Percentiles rank a stretch among this genome's conserved stretches.
phyloP scores from a whole-genome alignment of 1,140 invertebrate genomes.

The Drosophila mayri region DNA sequence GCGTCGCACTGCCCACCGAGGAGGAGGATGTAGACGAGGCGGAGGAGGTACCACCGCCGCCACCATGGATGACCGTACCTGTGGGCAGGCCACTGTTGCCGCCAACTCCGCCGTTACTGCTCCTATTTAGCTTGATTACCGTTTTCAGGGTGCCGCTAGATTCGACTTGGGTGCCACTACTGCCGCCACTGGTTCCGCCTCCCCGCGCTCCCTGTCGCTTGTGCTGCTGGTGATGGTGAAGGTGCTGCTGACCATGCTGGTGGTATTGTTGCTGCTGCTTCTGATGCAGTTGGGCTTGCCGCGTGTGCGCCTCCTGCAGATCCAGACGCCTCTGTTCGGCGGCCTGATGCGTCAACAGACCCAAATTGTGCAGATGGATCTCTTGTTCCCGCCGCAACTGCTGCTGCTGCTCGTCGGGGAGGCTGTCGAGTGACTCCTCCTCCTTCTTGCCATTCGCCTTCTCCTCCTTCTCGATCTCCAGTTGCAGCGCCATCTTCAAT shows the following conservation, averaged over 20 bases:
- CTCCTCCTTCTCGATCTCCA: conserved; percentile 27
- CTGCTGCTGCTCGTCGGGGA: conserved; percentile 44
- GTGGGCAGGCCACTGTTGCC: conserved; percentile 54
- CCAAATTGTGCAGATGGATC: conserved; percentile 88
- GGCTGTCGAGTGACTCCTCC: conserved; percentile 7
- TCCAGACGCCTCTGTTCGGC: conserved; percentile 85
- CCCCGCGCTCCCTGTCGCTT: conserved; percentile 78
- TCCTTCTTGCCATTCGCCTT: conserved; percentile 41
- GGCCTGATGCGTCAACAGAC: conserved; percentile 88
- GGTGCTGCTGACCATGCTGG: conserved; percentile 66
- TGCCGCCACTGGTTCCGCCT: conserved; percentile 70
- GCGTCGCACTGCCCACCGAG: conserved; percentile 80
- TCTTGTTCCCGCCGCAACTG: conserved; percentile 87
- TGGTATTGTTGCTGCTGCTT: conserved; percentile 72
- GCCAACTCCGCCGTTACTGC: conserved; percentile 67
- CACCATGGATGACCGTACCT: conserved; percentile 65
- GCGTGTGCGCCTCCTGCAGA: conserved; percentile 84
- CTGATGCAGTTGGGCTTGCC: conserved; percentile 56
- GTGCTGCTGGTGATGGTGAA: conserved; percentile 81
- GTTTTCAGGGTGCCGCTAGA: conserved; percentile 92
- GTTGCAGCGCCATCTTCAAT: conserved; percentile 3
- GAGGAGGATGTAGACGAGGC: conserved; percentile 65
- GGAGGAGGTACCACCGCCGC: conserved; percentile 20
- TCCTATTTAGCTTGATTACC: conserved; percentile 90
- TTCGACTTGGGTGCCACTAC: conserved; percentile 75